These are phyloP conservation scores for Acropternis orthonyx DNA, from an alignment of 2,797 vertebrate genomes.

Conservation along the genomic window DNA sequence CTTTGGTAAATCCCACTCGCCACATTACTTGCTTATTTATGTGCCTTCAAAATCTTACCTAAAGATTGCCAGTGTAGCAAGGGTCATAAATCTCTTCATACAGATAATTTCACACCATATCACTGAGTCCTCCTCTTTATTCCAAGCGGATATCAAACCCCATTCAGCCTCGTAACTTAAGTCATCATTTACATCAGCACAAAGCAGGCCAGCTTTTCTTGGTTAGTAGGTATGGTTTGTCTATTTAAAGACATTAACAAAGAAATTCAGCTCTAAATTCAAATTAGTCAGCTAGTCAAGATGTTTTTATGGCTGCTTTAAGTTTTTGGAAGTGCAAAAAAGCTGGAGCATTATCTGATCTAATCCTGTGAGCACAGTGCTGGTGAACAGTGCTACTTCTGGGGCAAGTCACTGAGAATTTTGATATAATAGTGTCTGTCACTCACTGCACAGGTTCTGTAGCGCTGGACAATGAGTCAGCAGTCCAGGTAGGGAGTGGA, in stretches of 20 bases:
- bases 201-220: neutral
- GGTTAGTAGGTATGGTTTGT: neutral
- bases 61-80: neutral
- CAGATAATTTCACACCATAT: neutral
- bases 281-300: neutral
- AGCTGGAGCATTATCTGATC: neutral
- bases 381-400: neutral
- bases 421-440: neutral
- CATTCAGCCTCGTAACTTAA: rapidly evolving
- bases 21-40: neutral
- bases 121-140: neutral
- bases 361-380: neutral
- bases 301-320: neutral
- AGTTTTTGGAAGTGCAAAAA: neutral
- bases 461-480: neutral
- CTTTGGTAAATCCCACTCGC: neutral
- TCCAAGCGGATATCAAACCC: neutral
- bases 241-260: neutral
- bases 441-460: neutral
- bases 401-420: neutral
- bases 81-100: neutral
- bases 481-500: neutral
- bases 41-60: neutral
- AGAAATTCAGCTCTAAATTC: neutral
- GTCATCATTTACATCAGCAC: neutral